These are phyloP conservation scores for Sciurus carolinensis DNA, from an alignment of 2,797 vertebrate genomes.

Conservation along the genomic window DNA sequence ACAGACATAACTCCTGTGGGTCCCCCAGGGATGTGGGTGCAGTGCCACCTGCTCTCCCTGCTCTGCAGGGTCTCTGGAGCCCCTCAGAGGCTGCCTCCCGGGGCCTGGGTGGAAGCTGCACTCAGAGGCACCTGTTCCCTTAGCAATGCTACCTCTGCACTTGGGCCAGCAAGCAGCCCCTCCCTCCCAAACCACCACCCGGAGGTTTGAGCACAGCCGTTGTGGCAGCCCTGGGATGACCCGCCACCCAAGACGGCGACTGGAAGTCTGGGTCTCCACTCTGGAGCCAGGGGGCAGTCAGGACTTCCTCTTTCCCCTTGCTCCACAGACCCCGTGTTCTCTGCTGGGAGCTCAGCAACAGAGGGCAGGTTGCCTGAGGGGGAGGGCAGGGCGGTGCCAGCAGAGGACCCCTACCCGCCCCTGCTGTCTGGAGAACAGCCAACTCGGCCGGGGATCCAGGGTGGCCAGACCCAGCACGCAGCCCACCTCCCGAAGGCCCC, in stretches of 20 bases:
- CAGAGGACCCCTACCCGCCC: background rate
- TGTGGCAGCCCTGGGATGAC: background rate
- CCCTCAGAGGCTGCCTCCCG: background rate
- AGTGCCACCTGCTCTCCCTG: fast-evolving
- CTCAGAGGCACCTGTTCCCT: background rate
- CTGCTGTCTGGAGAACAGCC: background rate
- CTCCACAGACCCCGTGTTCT: background rate
- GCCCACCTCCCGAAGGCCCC: background rate
- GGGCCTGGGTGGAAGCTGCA: background rate
- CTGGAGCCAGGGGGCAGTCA: background rate
- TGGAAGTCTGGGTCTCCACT: background rate
- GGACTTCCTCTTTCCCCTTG: background rate
- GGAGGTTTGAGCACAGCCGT: background rate
- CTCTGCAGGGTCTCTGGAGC: background rate
- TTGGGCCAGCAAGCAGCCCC: no score
- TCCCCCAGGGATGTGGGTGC: background rate
- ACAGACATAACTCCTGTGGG: background rate
- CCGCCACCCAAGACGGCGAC: background rate
- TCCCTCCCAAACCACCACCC: background rate
- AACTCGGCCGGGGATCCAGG: background rate
- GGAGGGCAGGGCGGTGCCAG: fast-evolving
- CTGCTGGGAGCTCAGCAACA: background rate
- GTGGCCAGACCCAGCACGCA: background rate
- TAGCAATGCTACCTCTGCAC: background rate
- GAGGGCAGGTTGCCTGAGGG: background rate